Percentiles rank a stretch among this genome's conserved stretches.
Evolutionary conservation across 2,113 vertebrate genomes (phyloP).

Genomic region (Excalfactoria chinensis): DNA sequence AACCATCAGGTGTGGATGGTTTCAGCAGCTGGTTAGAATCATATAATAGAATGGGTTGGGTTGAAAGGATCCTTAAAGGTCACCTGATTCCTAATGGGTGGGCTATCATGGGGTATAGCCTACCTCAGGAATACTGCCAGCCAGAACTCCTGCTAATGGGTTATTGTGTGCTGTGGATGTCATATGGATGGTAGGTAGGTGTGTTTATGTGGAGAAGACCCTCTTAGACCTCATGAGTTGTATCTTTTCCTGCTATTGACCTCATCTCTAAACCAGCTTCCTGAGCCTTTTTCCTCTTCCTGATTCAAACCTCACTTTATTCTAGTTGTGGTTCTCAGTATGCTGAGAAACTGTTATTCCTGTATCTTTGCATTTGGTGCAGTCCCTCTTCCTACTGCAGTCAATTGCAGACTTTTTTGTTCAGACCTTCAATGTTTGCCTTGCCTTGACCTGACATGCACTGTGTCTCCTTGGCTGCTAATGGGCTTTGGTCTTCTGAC

Average conservation of each 20-base stretch:
- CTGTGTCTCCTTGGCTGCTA: not conserved
- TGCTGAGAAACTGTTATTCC: not conserved
- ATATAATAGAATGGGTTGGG: not conserved
- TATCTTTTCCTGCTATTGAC: not conserved
- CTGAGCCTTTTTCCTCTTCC: not conserved
- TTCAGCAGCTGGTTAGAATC: not conserved
- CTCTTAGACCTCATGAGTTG: rapidly evolving
- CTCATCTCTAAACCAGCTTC: not conserved
- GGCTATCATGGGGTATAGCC: not conserved
- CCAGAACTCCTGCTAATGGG: not conserved
- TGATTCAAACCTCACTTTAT: not conserved
- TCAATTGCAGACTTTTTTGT: not conserved
- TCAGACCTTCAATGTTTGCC: rapidly evolving
- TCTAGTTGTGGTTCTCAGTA: not conserved
- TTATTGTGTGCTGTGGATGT: not conserved
- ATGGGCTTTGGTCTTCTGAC: rapidly evolving
- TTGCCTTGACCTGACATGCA: not conserved
- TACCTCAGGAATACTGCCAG: rapidly evolving
- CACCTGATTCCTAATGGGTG: not conserved
- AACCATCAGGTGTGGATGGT: not conserved
- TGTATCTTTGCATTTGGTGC: not conserved
- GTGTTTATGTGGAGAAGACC: not conserved
- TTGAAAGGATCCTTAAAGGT: not conserved
- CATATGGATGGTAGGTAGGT: rapidly evolving
- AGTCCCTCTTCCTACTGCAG: not conserved